A percentile compares a stretch with the other conserved stretches of the same genome.
Evolutionary conservation across 2,113 vertebrate species (phyloP).

Genomic region (Chitala chitala): DNA sequence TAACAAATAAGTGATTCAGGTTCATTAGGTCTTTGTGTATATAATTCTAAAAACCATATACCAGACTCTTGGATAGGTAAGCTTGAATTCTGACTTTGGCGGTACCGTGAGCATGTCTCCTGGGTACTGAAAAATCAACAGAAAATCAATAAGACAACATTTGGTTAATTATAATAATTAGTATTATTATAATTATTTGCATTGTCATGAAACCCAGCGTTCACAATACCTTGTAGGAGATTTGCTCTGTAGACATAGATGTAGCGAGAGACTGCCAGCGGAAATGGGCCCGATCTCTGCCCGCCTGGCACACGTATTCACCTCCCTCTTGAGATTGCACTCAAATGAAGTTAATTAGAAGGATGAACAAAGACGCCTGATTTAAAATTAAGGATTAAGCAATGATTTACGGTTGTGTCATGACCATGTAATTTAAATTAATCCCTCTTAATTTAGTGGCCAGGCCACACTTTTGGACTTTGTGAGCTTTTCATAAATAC

Average conservation of each 20-base stretch:
- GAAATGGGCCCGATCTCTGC: background rate
- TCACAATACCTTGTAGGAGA: background rate
- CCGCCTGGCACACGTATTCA: background rate
- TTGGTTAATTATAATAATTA: background rate
- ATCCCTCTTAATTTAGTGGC: background rate
- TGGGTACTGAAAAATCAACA: background rate
- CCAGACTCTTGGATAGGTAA: background rate
- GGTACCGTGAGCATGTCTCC: background rate
- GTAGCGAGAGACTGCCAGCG: background rate
- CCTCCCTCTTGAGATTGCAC: background rate
- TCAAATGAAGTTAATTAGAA: background rate
- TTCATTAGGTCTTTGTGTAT: background rate
- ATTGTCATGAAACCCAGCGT: background rate
- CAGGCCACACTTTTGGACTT: no score
- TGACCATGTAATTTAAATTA: background rate
- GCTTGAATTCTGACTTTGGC: background rate
- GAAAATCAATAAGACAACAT: background rate
- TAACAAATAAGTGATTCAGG: background rate
- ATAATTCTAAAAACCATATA: background rate
- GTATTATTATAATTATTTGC: background rate
- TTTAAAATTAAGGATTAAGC: background rate
- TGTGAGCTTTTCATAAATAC: no score
- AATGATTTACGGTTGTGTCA: background rate
- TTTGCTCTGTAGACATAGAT: background rate
- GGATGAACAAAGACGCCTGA: background rate